phyloP scores from a whole-genome alignment of 2,888 invertebrate genomes.

The Xiphydria camelus region DNA sequence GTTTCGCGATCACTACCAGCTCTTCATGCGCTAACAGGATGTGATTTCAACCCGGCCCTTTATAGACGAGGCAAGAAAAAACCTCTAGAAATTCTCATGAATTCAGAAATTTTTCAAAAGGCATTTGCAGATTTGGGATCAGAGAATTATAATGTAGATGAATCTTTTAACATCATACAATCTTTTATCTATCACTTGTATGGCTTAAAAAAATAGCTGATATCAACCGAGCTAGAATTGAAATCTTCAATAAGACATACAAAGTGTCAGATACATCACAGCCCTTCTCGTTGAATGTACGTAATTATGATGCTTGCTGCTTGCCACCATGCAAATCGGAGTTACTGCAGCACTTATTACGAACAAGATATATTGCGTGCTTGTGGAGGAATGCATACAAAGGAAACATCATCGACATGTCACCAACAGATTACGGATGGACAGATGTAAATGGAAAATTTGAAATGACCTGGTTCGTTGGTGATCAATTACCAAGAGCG shows the following conservation, averaged over 20 bases:
- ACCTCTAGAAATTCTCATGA: slow-evolving; percentile 6
- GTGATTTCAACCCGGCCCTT: slow-evolving; percentile 20
- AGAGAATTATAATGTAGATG: slow-evolving; percentile 15
- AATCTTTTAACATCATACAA: slow-evolving; percentile 20
- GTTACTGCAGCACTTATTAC: slow-evolving; percentile 19
- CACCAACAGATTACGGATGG: slow-evolving; percentile 30
- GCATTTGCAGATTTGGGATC: slow-evolving; percentile 26
- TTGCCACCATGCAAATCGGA: slow-evolving; percentile 9
- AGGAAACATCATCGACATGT: slow-evolving; percentile 24
- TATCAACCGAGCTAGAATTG: slow-evolving; percentile 23
- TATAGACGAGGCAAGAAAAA: slow-evolving; percentile 8
- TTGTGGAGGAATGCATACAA: slow-evolving; percentile 35
- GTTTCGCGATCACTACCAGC: slow-evolving; percentile 11
- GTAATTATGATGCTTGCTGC: slow-evolving; percentile 23
- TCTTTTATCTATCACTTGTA: slow-evolving; percentile 33
- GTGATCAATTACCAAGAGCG: slow-evolving; percentile 30
- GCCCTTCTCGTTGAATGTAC: slow-evolving; percentile 32
- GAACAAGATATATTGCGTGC: slow-evolving; percentile 37
- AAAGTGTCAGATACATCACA: slow-evolving; percentile 33
- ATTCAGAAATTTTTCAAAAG: slow-evolving; percentile 23
- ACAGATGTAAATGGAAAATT: slow-evolving; percentile 20
- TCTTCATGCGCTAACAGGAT: slow-evolving; percentile 19
- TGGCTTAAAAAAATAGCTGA: slow-evolving; percentile 30
- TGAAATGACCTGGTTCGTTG: slow-evolving; percentile 22
- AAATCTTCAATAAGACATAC: slow-evolving; percentile 35